Conservation (phyloP, 2,888 invertebrate species). For the Blastobasis adustella region DNA sequence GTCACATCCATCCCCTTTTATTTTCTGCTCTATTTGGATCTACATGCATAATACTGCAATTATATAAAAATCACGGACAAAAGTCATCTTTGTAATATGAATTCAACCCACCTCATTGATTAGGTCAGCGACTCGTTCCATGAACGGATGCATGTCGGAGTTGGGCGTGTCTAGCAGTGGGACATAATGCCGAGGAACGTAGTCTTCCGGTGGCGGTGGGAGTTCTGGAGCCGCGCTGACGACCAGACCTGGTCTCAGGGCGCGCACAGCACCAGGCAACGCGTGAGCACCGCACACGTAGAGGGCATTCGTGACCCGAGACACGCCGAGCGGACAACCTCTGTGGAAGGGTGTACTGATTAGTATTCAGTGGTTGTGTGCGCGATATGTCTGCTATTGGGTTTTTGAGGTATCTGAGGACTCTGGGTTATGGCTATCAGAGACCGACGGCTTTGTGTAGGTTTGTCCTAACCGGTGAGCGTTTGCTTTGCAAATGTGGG, state of each 20-base stretch:
- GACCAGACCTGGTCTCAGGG: constrained; percentile 82
- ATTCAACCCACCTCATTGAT: constrained; percentile 85
- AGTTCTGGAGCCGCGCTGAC: constrained; percentile 90
- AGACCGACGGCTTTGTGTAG: too few species aligned
- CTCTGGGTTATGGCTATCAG: too few species aligned
- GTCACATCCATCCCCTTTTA: too few species aligned
- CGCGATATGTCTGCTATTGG: too few species aligned
- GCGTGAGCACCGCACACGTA: constrained; percentile 88
- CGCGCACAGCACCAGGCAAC: constrained; percentile 79
- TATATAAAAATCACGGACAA: too few species aligned
- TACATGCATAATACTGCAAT: too few species aligned
- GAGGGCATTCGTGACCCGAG: constrained; percentile 82
- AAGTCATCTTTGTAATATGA: too few species aligned
- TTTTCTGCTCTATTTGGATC: too few species aligned
- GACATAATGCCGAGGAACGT: constrained; percentile 79
- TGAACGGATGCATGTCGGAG: constrained; percentile 81
- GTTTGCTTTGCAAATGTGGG: too few species aligned
- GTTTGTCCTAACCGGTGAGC: too few species aligned
- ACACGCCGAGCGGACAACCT: constrained; percentile 75
- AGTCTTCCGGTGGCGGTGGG: constrained; percentile 78
- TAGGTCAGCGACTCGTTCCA: constrained; percentile 85
- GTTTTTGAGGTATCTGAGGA: too few species aligned
- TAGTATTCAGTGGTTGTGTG: too few species aligned
- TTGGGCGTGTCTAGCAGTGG: constrained; percentile 83
- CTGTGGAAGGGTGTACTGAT: constrained; percentile 26